Evolutionary conservation across 2,113 vertebrate species (phyloP), one percentile per base, ranked within the genome.

Genomic region (Tretioscincus oriximinensis): DNA sequence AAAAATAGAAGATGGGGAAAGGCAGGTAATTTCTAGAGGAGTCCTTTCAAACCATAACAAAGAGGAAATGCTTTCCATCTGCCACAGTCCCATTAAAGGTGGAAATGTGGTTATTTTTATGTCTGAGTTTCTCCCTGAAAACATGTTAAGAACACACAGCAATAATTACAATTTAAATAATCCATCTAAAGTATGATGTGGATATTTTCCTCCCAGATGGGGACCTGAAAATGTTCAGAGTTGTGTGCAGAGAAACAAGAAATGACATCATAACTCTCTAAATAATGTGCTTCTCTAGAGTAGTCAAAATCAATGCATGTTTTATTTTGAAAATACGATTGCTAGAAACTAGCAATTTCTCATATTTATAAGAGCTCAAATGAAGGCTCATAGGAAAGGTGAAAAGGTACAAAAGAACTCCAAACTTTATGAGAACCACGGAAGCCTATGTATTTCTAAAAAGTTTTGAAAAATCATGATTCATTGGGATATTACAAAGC

Each of bases 121-220:
- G 35, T 69, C 49, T 83, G 84, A 85, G 73, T 49, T 41, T 83
- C 89, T 82, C 75, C 79, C 65, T 78, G 80, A 60, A 73, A 88
- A 76, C 80, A 78, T 86, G 81, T 93, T 61, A 64, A 84, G 79
- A 61, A 84, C 90, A 84, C 89, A 84, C 86, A 86, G 41, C 82
- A 76, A 28, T 86, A 63, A 78, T 29, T 77, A 82, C 22, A 73
- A 76, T 85, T 84, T 85, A 58, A 78, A 85, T 29, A 75, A 84
- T 28, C 47, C 45, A 22, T 80, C 81, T n/a, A 66, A 85, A 79
- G 81, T 81, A 83, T 66, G 45, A 69, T 60, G 77, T 54, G 28
- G 51, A 16, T 64, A 83, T 54, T 80, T 85, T 16, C 21, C 73
- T 58, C 54, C n/a, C 20, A 29, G 31, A 54, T 4, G 49, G 77